Conservation (phyloP, 2,113 vertebrate genomes). For the Motacilla alba region DNA sequence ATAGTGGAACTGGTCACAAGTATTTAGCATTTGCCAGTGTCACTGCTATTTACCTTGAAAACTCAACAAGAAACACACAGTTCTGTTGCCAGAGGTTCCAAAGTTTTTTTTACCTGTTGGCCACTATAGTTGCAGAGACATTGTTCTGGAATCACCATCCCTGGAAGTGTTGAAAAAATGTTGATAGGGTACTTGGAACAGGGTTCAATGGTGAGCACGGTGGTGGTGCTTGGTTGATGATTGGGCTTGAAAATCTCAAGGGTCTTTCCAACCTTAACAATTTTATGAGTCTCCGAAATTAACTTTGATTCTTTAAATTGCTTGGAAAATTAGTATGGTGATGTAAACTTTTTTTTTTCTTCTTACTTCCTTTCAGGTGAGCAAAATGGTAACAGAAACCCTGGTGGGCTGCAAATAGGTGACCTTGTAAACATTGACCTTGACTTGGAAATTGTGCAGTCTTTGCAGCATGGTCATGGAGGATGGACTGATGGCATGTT, state of each 20-base stretch:
- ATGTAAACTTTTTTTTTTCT: background rate
- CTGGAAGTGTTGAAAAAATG: background rate
- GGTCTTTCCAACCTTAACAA: background rate
- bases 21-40: background rate
- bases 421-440: constrained; percentile 98
- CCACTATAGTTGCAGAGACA: background rate
- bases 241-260: background rate
- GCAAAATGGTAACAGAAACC: constrained; percentile 97
- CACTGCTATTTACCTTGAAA: background rate
- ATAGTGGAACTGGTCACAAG: background rate
- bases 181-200: background rate
- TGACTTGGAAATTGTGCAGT: constrained; percentile 98
- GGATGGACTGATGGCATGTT: constrained; percentile 99
- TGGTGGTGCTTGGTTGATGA: background rate
- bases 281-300: background rate
- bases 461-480: constrained; percentile 96
- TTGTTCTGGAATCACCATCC: background rate
- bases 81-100: background rate
- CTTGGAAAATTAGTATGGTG: background rate
- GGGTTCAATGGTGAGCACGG: fast-evolving
- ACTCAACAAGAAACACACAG: background rate
- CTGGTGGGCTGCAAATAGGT: constrained; percentile 94
- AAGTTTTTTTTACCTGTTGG: background rate
- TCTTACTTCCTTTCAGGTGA: constrained; percentile 79
- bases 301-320: background rate